Percentiles rank a stretch among this genome's conserved stretches.
Evolutionary conservation across 2,113 vertebrate species (phyloP).

Genomic region (Dasyurus viverrinus): DNA sequence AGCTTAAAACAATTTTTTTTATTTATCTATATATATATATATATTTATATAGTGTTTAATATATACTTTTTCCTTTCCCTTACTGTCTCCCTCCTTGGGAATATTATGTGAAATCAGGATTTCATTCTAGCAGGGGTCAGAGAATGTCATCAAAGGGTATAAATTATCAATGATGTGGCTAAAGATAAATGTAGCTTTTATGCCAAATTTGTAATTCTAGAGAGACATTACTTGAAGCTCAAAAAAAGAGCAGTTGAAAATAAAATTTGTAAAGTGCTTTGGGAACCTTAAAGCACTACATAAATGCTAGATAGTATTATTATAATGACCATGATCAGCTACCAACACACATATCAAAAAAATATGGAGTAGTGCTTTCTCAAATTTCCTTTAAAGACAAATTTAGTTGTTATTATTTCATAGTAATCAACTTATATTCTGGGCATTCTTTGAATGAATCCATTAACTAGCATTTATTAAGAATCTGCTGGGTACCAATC

Average conservation of each 20-base stretch:
- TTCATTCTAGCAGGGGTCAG: background rate
- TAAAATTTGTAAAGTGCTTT: background rate
- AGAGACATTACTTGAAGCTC: background rate
- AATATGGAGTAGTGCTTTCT: background rate
- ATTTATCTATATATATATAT: too few relatives aligned
- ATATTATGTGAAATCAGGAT: background rate
- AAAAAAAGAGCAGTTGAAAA: background rate
- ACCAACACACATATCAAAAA: background rate
- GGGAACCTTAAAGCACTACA: background rate
- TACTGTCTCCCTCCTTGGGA: background rate
- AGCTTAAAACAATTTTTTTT: too few relatives aligned
- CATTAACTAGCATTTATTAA: background rate
- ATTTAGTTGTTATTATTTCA: background rate
- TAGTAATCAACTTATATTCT: background rate
- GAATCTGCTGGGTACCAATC: background rate
- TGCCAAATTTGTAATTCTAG: background rate
- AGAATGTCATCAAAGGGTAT: background rate
- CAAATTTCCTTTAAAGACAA: background rate
- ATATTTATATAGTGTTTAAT: too few relatives aligned
- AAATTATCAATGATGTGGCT: background rate
- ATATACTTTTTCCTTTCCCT: background rate
- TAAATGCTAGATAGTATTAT: background rate
- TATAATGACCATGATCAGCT: background rate
- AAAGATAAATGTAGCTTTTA: background rate
- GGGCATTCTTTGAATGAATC: background rate